These are phyloP conservation scores for Arion vulgaris DNA, from an alignment of 1,140 invertebrate genomes.

Conservation along the genomic window DNA sequence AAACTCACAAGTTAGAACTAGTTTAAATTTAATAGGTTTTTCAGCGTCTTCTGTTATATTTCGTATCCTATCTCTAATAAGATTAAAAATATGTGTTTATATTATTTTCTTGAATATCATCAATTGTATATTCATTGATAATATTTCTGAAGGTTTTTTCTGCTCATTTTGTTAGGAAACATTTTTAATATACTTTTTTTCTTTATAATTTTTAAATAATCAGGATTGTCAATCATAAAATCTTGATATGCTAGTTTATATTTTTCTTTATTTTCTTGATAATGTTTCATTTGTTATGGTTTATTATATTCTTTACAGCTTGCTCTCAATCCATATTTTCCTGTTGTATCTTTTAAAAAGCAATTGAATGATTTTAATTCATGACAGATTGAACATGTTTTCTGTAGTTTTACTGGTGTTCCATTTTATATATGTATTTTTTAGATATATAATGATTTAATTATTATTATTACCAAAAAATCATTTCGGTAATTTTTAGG, in stretches of 20 bases:
- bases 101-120: conserved; percentile 15
- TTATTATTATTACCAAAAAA: not conserved
- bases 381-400: conserved; percentile 9
- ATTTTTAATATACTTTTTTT: too few relatives aligned
- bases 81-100: conserved; percentile 3
- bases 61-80: not conserved
- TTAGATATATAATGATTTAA: too few relatives aligned
- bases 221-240: conserved; percentile 7
- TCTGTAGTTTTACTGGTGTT: not conserved
- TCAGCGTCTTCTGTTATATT: too few relatives aligned
- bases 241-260: conserved; percentile 11
- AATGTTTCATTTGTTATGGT: not conserved
- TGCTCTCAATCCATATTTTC: not conserved
- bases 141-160: too few relatives aligned
- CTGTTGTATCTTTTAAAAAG: not conserved
- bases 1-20: too few relatives aligned
- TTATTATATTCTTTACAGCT: too few relatives aligned
- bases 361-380: not conserved
- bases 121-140: too few relatives aligned
- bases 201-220: conserved; percentile 13
- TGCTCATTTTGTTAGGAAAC: too few relatives aligned
- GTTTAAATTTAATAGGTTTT: too few relatives aligned
- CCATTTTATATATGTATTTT: not conserved
- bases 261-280: too few relatives aligned
- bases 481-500: not conserved